Percentiles rank a stretch among this genome's conserved stretches.
phyloP scores from a whole-genome alignment of 2,113 vertebrate genomes.

The Lagopus muta region DNA sequence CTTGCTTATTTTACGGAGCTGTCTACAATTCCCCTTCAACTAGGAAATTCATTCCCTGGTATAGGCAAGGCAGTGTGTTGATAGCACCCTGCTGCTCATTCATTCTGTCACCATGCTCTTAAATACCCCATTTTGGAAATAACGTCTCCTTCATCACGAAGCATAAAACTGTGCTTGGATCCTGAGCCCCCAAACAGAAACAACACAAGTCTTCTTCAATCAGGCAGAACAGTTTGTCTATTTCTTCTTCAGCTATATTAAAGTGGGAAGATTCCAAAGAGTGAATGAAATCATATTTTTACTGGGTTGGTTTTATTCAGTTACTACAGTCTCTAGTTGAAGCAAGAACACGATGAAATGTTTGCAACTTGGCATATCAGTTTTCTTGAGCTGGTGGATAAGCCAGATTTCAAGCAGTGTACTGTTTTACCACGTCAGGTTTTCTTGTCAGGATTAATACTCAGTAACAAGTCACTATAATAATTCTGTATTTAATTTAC shows the following conservation, averaged over 20 bases:
- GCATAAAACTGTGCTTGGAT: neutral
- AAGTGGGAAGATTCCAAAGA: slow-evolving; percentile 36
- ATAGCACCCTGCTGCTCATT: slow-evolving; percentile 45
- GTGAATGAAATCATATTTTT: slow-evolving; percentile 43
- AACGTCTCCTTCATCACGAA: neutral
- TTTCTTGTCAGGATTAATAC: slow-evolving; percentile 8
- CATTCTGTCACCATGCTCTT: slow-evolving; percentile 16
- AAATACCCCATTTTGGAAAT: slow-evolving; percentile 1
- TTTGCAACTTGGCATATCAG: slow-evolving; percentile 21
- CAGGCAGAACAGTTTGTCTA: slow-evolving; percentile 30
- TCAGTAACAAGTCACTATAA: slow-evolving; percentile 1
- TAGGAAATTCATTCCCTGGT: slow-evolving; percentile 44
- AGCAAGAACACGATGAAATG: neutral
- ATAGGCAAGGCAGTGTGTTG: slow-evolving; percentile 38
- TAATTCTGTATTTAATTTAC: neutral
- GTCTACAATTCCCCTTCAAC: slow-evolving; percentile 30
- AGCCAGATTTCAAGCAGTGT: slow-evolving; percentile 18
- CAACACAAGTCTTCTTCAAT: neutral
- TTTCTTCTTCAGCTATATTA: slow-evolving; percentile 61
- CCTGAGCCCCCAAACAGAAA: neutral
- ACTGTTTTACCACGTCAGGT: neutral
- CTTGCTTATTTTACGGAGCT: slow-evolving; percentile 47
- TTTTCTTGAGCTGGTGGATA: slow-evolving; percentile 37
- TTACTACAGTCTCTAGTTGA: slow-evolving; percentile 11
- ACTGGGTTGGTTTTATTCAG: slow-evolving; percentile 21